Evolutionary conservation across 2,888 invertebrate species (phyloP).

Genomic region (Tipula helvola): DNA sequence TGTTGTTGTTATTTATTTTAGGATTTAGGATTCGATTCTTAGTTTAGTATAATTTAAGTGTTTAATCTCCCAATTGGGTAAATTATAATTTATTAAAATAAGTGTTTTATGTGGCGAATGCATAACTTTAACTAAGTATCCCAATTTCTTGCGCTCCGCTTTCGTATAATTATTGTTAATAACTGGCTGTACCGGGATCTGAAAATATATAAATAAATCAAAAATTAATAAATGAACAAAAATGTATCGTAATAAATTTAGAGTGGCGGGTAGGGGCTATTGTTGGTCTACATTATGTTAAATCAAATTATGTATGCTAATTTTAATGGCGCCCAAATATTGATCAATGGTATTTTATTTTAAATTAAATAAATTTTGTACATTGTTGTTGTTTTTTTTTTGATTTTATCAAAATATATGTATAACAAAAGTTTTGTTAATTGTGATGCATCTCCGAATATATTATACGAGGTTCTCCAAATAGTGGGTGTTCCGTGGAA

Average conservation of each 20-base stretch:
- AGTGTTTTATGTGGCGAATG: not conserved
- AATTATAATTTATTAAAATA: not conserved
- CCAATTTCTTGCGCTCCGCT: not conserved
- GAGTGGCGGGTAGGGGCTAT: no score
- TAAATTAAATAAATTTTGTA: not conserved
- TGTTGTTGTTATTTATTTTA: not conserved
- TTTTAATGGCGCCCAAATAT: not conserved
- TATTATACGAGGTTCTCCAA: no score
- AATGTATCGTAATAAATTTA: not conserved
- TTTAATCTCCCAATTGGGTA: not conserved
- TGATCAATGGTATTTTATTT: not conserved
- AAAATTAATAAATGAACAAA: not conserved
- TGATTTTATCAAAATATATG: not conserved
- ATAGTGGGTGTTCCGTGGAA: not conserved
- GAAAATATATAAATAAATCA: not conserved
- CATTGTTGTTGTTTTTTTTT: not conserved
- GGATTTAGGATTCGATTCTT: not conserved
- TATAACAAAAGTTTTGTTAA: not conserved
- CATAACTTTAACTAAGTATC: not conserved
- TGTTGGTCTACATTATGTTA: not conserved
- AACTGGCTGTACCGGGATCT: not conserved
- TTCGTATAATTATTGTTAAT: not conserved
- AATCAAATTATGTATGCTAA: not conserved
- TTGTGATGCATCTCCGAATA: not conserved
- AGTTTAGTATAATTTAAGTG: not conserved